Evolutionary conservation across 92 coral and sea anemone species (phyloP), one percentile per base, ranked within the genome.

Genomic region (Metridium senile): DNA sequence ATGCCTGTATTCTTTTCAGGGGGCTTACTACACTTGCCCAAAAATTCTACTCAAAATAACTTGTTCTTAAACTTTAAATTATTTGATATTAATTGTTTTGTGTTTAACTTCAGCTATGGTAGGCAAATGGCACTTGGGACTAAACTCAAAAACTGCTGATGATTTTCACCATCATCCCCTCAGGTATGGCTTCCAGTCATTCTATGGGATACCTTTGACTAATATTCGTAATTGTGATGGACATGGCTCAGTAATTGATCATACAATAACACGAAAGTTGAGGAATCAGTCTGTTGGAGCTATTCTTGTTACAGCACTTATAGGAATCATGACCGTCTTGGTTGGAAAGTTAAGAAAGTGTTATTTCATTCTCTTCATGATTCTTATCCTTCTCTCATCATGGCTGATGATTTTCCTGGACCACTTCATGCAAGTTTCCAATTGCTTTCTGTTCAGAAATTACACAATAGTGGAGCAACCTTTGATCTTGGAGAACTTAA

Each of bases 41-140:
- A n/a, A 3, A 54, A 54, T 54, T 13, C 2, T 54, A 3, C 20
- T 54, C 25, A 54, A 54, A 54, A 54, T n/a, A n/a, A n/a, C n/a
- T n/a, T n/a, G n/a, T n/a, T n/a, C n/a, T n/a, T n/a, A n/a, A n/a
- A n/a, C n/a, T n/a, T n/a, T n/a, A n/a, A n/a, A n/a, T n/a, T n/a
- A n/a, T n/a, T n/a, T n/a, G n/a, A n/a, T n/a, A n/a, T n/a, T n/a
- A n/a, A n/a, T 3, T 54, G 25, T 54, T 9, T 54, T 39, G 13
- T 4, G 6, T 13, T 20, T 21, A 28, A 27, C 45, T 28, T 28
- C 80, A 91, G 97, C 88, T 57, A 45, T 91, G 23, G 68, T 93
- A 19, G 98, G 98, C 18, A 93, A 93, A 71, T 93, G 98, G 98
- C 98, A 93, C 73, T 90, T 85, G 7, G 98, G 98, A 21, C 69